These are phyloP conservation scores for Bothrops jararaca DNA, from an alignment of 2,113 vertebrate species.

Conservation along the genomic window DNA sequence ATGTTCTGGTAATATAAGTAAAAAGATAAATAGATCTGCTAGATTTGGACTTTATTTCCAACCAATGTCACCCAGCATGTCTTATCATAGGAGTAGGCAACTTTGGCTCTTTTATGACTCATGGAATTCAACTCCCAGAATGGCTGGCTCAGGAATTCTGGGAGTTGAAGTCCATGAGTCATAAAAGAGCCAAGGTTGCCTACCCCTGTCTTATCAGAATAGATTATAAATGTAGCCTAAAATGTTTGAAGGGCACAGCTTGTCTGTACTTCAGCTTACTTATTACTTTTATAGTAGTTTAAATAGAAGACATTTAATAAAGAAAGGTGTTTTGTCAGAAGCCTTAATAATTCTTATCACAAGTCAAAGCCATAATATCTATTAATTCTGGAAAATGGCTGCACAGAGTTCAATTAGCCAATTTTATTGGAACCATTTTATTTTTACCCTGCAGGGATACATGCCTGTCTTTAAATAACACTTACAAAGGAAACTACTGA, in stretches of 20 bases:
- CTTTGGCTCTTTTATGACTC: no score
- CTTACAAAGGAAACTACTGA: neutral
- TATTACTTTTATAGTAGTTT: neutral
- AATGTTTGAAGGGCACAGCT: neutral
- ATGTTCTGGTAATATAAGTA: neutral
- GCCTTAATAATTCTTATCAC: neutral
- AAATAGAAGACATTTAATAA: neutral
- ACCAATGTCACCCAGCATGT: neutral
- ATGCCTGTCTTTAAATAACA: neutral
- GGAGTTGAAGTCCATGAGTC: no score
- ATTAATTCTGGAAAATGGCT: neutral
- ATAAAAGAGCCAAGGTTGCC: no score
- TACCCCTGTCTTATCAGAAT: neutral
- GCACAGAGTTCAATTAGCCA: neutral
- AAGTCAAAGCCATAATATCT: neutral
- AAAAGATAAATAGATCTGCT: neutral
- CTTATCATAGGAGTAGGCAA: neutral
- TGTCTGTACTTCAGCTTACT: neutral
- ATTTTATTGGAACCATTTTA: neutral
- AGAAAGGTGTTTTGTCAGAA: neutral
- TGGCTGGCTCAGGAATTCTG: no score
- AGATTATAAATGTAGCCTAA: neutral
- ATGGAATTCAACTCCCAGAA: no score
- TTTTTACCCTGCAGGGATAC: neutral
- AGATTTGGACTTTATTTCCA: neutral